Base-by-base conservation (phyloP, 2,888 invertebrate species). In the Tipula unca region DNA sequence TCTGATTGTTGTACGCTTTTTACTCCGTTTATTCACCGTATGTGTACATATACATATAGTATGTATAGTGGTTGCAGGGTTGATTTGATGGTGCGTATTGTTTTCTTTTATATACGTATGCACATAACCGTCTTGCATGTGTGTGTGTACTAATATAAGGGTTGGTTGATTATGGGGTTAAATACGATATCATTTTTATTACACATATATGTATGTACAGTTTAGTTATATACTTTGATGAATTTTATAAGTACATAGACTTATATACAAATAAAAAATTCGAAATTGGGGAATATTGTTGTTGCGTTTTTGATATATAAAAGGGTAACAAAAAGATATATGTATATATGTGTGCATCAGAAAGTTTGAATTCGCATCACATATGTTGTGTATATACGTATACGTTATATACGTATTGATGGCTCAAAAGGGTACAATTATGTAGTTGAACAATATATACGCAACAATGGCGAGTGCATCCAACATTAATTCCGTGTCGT, bases 131-230 rank as follows among this genome's bases (percentile, higher is more conserved):
- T 48, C 48, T 17, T 48, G 39, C 10, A 17, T 48, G n/a, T 17
- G 10, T 69, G 25, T 25, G 25, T 25, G 69, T 8, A n/a, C n/a
- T n/a, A n/a, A 69, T 25, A 69, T 25, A 69, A 69, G 69, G 69
- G 69, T 69, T 69, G 69, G 69, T 69, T 69, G 69, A 69, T 69
- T 69, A 69, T 69, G 69, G 69, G 69, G 69, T 69, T 69, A 69
- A 69, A 69, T 69, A 69, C 69, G 69, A 69, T 69, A 69, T 69
- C 69, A 69, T 25, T 69, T 69, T 69, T 69, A 69, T 69, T 69
- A 13, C 25, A 8, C 17, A 17, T 54, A 69, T 69, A 69, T 69
- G 10, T 69, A 13, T 69, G 20, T 69, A 69, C 69, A 10, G 69
- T n/a, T n/a, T n/a, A n/a, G n/a, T 69, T 69, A 69, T 69, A 69